phyloP scores from a whole-genome alignment of 2,797 vertebrate species.

The Morus bassanus region DNA sequence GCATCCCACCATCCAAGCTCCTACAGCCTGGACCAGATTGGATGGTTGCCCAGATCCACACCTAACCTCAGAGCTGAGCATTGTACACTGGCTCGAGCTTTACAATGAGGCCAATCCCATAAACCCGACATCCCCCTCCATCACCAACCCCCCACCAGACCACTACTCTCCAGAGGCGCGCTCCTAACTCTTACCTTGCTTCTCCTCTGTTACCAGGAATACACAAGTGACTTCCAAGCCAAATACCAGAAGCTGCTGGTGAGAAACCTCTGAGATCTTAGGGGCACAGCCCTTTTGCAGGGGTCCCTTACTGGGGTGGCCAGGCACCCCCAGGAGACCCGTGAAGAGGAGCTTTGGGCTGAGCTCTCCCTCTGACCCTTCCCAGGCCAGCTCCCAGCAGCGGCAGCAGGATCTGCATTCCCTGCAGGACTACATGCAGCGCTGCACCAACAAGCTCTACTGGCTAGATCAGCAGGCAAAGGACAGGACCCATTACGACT shows the following conservation, averaged over 20 bases:
- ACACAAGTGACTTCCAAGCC: slow-evolving; percentile 76
- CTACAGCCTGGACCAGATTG: not conserved
- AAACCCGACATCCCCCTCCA: not conserved
- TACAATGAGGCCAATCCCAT: not conserved
- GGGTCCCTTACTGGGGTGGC: not conserved
- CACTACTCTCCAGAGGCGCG: accelerated
- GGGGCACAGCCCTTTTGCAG: not conserved
- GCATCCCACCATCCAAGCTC: not conserved
- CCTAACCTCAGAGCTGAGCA: not conserved
- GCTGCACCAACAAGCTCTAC: slow-evolving; percentile 97
- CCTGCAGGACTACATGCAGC: slow-evolving; percentile 96
- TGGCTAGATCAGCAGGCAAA: slow-evolving; percentile 98
- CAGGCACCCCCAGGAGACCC: no score
- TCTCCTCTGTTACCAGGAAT: slow-evolving; percentile 76
- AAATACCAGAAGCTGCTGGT: slow-evolving; percentile 94
- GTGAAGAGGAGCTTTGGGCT: not conserved
- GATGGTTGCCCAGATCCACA: not conserved
- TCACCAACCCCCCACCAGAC: not conserved
- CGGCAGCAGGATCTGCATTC: slow-evolving; percentile 89
- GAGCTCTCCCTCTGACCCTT: not conserved
- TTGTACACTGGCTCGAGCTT: accelerated
- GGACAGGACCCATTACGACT: slow-evolving; percentile 90
- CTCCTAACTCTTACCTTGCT: not conserved
- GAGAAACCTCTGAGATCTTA: slow-evolving; percentile 19
- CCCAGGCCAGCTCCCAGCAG: slow-evolving; percentile 73